phyloP scores from a whole-genome alignment of 2,888 invertebrate species.

The Dynastes maya region DNA sequence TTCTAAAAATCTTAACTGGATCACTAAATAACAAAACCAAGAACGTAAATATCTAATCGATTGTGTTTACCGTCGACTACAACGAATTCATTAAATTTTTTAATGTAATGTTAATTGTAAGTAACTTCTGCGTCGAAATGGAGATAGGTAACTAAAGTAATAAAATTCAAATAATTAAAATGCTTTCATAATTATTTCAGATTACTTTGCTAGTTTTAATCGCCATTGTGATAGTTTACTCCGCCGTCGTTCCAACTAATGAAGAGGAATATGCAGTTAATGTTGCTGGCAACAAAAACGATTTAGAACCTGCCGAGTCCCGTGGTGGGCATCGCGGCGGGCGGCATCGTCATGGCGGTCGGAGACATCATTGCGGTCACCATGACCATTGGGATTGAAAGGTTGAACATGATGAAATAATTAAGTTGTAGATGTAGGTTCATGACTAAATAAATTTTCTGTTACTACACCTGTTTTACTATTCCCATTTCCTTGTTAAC shows the following conservation, averaged over 20 bases:
- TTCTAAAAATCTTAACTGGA: too few relatives aligned
- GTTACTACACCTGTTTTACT: neutral
- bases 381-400: neutral
- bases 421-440: neutral
- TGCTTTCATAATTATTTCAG: neutral
- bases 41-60: too few relatives aligned
- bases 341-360: neutral
- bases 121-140: too few relatives aligned
- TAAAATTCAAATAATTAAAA: too few relatives aligned
- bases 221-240: neutral
- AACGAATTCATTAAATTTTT: too few relatives aligned
- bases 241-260: neutral
- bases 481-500: too few relatives aligned
- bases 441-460: neutral
- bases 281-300: neutral
- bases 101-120: too few relatives aligned
- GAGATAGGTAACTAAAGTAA: too few relatives aligned
- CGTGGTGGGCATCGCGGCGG: neutral
- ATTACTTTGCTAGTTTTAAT: neutral
- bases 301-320: constrained; percentile 27
- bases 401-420: neutral
- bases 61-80: too few relatives aligned
- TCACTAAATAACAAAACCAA: too few relatives aligned
- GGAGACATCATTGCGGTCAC: neutral
- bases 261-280: neutral